Evolutionary conservation across 2,113 vertebrate genomes (phyloP).

Genomic region (Sinocyclocheilus anophthalmus): DNA sequence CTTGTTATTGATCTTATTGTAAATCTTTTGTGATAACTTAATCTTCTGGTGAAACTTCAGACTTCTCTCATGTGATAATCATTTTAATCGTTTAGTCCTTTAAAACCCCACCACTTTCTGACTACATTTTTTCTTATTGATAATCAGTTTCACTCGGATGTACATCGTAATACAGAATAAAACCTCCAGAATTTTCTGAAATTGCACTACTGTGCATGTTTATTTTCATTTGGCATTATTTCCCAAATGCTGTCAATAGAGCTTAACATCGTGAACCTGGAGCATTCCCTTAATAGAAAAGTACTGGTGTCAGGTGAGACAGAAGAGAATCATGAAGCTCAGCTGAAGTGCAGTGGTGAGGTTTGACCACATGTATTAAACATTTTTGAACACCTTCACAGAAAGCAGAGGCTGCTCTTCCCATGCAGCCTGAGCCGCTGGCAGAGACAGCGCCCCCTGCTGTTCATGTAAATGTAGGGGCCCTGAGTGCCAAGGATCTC

Average conservation of each 20-base stretch:
- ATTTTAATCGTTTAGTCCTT: no score
- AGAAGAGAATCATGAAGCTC: slow-evolving; percentile 37
- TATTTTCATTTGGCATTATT: background rate
- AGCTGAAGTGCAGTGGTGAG: slow-evolving; percentile 52
- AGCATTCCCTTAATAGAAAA: background rate
- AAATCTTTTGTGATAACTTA: no score
- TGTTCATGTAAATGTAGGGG: slow-evolving; percentile 86
- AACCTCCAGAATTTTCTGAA: background rate
- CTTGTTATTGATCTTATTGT: no score
- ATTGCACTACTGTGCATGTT: background rate
- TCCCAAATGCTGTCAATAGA: background rate
- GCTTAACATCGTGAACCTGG: background rate
- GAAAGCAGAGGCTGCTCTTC: slow-evolving; percentile 94
- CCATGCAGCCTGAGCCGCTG: slow-evolving; percentile 84
- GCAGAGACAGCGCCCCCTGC: slow-evolving; percentile 82
- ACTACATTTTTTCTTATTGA: no score
- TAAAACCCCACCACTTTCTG: no score
- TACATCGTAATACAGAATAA: background rate
- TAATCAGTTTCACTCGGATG: background rate
- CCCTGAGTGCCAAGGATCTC: slow-evolving; percentile 84
- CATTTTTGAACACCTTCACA: slow-evolving; percentile 98
- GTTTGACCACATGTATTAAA: slow-evolving; percentile 78
- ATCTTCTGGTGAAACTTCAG: no score
- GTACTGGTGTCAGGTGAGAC: slow-evolving; percentile 6
- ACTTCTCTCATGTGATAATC: no score